These are phyloP conservation scores for Lobophora halterata DNA, from an alignment of 2,888 invertebrate genomes.

Conservation along the genomic window DNA sequence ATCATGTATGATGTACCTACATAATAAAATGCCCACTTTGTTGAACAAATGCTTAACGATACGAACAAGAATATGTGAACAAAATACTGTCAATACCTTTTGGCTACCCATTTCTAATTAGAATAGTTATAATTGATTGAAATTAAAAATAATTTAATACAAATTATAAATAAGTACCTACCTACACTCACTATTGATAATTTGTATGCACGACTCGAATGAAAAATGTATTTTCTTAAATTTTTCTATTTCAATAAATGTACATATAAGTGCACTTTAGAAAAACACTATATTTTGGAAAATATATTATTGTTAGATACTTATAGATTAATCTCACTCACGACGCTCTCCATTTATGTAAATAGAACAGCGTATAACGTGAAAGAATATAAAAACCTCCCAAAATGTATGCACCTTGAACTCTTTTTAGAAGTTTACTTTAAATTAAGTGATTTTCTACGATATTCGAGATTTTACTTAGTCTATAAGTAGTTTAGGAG, in stretches of 20 bases:
- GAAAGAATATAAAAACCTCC: background rate
- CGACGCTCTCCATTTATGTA: slow-evolving; percentile 13
- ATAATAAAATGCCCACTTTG: no score
- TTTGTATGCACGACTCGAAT: slow-evolving; percentile 6
- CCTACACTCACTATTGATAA: slow-evolving; percentile 2
- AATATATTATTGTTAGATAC: slow-evolving; percentile 16
- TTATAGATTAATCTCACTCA: slow-evolving; percentile 26
- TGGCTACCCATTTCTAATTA: no score
- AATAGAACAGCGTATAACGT: background rate
- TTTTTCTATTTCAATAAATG: background rate
- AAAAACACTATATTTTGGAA: slow-evolving; percentile 20
- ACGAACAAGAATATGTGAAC: no score
- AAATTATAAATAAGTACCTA: background rate
- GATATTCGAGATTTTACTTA: slow-evolving; percentile 39
- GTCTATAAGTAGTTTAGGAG: slow-evolving; percentile 23
- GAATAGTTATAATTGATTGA: background rate
- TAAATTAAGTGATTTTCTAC: slow-evolving; percentile 38
- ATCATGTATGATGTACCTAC: no score
- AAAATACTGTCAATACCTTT: no score
- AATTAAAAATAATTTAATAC: no score
- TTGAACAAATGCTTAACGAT: no score
- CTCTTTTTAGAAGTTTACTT: slow-evolving; percentile 3
- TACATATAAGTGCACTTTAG: slow-evolving; percentile 22
- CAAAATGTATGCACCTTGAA: slow-evolving; percentile 4
- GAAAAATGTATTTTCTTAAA: slow-evolving; percentile 8